Percentiles rank a stretch among this genome's conserved stretches.
Evolutionary conservation across 2,113 vertebrate genomes (phyloP).

Genomic region (Psittacara wagleri): DNA sequence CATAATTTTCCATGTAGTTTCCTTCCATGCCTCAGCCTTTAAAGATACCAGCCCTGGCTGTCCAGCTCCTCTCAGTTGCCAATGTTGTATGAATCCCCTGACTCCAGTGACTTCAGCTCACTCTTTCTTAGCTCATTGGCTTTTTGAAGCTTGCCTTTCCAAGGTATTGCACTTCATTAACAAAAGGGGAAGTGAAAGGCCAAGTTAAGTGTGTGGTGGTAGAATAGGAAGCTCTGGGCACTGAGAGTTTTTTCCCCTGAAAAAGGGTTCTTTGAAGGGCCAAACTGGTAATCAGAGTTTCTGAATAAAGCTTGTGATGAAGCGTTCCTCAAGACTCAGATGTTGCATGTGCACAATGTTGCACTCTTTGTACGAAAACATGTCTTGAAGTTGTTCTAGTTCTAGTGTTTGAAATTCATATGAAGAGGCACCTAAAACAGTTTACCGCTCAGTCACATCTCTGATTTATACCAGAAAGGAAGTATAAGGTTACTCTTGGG

Average conservation of each 20-base stretch:
- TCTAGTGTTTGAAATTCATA: neutral
- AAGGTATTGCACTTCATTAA: neutral
- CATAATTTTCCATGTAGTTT: neutral
- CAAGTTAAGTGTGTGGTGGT: neutral
- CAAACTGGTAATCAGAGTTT: neutral
- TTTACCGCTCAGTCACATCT: neutral
- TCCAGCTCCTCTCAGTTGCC: neutral
- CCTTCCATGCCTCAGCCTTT: neutral
- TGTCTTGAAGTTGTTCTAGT: neutral
- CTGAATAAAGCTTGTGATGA: neutral
- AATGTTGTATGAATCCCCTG: neutral
- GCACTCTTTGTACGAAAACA: neutral
- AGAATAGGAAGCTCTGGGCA: neutral
- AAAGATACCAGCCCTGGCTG: neutral
- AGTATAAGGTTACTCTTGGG: neutral
- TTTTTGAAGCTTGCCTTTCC: neutral
- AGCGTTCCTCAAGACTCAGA: neutral
- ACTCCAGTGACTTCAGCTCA: neutral
- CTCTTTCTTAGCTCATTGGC: neutral
- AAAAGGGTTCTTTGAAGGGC: neutral
- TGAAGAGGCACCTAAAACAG: neutral
- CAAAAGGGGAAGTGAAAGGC: neutral
- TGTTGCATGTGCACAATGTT: neutral
- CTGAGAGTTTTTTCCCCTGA: neutral
- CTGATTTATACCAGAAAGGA: conserved; percentile 15